Conservation (phyloP, 2,888 invertebrate genomes). For the Phania funesta region DNA sequence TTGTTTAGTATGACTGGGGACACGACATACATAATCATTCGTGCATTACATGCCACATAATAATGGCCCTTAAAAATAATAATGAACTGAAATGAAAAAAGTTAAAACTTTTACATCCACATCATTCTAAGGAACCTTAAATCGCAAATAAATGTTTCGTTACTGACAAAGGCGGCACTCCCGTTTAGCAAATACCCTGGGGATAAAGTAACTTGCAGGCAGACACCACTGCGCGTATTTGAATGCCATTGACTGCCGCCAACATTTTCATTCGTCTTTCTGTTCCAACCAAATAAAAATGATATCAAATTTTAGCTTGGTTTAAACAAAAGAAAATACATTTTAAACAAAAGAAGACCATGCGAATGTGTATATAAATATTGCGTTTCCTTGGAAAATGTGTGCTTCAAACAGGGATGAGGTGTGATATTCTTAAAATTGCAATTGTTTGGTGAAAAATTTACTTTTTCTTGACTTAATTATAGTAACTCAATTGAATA, state of each 20-base stretch:
- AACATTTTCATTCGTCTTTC: background rate
- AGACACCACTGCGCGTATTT: conserved; percentile 2
- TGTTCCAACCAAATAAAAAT: conserved; percentile 20
- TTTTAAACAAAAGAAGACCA: background rate
- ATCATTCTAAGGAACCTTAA: conserved; percentile 37
- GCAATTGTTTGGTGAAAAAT: too few relatives aligned
- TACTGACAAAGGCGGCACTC: conserved; percentile 54
- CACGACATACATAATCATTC: conserved; percentile 64
- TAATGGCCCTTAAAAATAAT: conserved; percentile 32
- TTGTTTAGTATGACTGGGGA: conserved; percentile 14
- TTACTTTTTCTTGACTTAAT: too few relatives aligned
- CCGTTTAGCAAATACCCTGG: conserved; percentile 25
- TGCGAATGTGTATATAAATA: background rate
- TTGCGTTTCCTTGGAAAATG: background rate
- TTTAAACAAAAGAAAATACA: background rate
- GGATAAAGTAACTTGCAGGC: background rate
- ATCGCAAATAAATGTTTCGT: conserved; percentile 30
- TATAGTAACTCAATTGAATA: too few relatives aligned
- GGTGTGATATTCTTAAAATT: background rate
- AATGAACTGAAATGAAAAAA: background rate
- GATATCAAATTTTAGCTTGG: conserved; percentile 8
- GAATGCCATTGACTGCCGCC: background rate
- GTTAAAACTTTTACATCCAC: background rate
- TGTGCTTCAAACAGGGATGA: background rate
- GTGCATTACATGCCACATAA: conserved; percentile 61